Conservation (phyloP, 1,140 invertebrate genomes). For the Lucilia cuprina region DNA sequence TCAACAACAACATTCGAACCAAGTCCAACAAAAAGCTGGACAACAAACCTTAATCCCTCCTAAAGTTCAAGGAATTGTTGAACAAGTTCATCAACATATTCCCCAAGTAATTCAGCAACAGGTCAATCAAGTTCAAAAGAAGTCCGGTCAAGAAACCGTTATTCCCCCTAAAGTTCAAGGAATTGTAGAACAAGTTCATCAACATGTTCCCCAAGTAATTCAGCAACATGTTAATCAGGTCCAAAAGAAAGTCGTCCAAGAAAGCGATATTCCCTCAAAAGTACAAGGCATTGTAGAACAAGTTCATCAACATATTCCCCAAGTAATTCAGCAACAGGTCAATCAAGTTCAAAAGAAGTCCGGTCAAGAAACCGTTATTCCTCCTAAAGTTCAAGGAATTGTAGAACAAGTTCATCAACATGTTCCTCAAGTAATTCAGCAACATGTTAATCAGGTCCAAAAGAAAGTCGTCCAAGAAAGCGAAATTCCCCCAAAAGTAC, state of each 20-base stretch:
- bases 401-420: conserved; percentile 36
- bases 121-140: not conserved
- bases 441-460: not conserved
- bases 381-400: not conserved
- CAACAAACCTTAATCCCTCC: not conserved
- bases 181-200: conserved; percentile 29
- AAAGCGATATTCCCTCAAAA: not conserved
- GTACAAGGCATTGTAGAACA: conserved; percentile 27
- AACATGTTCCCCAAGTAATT: conserved; percentile 36
- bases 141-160: not conserved
- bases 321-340: not conserved
- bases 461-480: not conserved
- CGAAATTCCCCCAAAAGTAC: not conserved
- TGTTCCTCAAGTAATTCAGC: conserved; percentile 28
- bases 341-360: not conserved
- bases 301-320: conserved; percentile 37
- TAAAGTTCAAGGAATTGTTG: conserved; percentile 27
- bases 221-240: not conserved
- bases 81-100: conserved; percentile 26
- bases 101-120: conserved; percentile 11
- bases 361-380: not conserved
- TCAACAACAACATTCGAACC: not conserved
- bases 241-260: not conserved
- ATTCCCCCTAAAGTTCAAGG: not conserved
- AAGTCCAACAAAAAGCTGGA: not conserved